Conservation (phyloP, 1,140 invertebrate species). For the Gonioctena quinquepunctata region DNA sequence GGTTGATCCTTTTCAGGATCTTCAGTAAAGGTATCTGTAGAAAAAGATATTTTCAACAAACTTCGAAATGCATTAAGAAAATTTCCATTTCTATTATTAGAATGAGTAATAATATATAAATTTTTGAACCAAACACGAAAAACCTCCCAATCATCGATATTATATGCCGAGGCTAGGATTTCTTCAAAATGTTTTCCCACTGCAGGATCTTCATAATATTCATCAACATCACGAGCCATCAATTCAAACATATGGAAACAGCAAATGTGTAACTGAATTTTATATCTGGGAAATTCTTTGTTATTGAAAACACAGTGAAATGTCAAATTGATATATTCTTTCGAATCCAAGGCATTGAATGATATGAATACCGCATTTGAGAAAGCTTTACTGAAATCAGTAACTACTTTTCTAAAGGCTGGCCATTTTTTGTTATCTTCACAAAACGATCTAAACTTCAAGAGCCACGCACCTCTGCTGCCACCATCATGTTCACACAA, state of each 20-base stretch:
- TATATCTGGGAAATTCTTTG: background rate
- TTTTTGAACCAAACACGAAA: background rate
- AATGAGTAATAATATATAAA: background rate
- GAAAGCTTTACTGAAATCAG: conserved; percentile 3
- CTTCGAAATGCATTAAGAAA: background rate
- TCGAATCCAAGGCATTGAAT: background rate
- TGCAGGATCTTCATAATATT: background rate
- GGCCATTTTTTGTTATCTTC: background rate
- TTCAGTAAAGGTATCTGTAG: background rate
- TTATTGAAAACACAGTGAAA: background rate
- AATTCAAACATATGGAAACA: conserved; percentile 9
- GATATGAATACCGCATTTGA: background rate
- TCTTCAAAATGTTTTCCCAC: background rate
- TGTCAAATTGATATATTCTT: background rate
- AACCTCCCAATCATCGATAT: background rate
- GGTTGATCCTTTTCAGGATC: background rate
- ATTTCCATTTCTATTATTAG: background rate
- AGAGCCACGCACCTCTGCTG: background rate
- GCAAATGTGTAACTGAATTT: background rate
- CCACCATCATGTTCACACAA: conserved; percentile 1
- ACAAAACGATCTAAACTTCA: background rate
- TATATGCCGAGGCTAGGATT: background rate
- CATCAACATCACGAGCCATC: background rate
- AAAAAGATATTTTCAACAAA: background rate
- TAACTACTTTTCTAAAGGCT: background rate